Base-by-base conservation (phyloP, 2,888 invertebrate genomes). In the Chromoteleia sp. region DNA sequence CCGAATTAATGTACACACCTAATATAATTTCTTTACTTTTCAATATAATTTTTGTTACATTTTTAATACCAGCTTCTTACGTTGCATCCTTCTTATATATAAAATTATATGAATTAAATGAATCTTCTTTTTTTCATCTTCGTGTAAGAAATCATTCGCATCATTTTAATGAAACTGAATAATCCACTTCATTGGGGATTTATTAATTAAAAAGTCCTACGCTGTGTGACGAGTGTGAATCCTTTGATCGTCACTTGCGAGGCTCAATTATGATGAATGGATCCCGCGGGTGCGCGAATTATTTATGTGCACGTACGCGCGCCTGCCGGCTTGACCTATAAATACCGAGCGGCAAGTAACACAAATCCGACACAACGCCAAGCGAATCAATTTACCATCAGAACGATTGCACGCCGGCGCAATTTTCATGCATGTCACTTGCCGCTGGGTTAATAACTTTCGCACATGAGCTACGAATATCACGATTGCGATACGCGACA, bases 291-390 rank as follows among this genome's bases (percentile, higher is more conserved):
- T 61, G 17, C 25, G 43, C 15, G 17, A 43, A 61, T 61, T 43
- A 45, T 45, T 43, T 43, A 29, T 61, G 36, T 36, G 15, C 50
- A 36, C 21, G 14, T 52, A 43, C 36, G 14, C 43, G 33, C 21
- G 14, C 10, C 17, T 10, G 12, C 12, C 10, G 5, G 15, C 12
- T 65, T 63, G 65, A 65, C 65, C 65, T 65, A 52, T 52, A 65
- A 65, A 61, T 52, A 52, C 25, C 5, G 14, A 21, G 50, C 50
- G 12, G 21, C 50, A 29, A n/a, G 14, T 52, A 52, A 14, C 29
- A 43, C 15, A 43, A 43, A 43, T 17, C 6, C 43, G 43, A 43
- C 15, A 8, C 10, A 33, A 33, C 14, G 33, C 10, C 5, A 8
- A 19, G 10, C 45, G 45, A 45, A 19, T 45, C 45, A 45, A 45